Conservation (phyloP, 1,140 invertebrate genomes). For the Gryon sp. region DNA sequence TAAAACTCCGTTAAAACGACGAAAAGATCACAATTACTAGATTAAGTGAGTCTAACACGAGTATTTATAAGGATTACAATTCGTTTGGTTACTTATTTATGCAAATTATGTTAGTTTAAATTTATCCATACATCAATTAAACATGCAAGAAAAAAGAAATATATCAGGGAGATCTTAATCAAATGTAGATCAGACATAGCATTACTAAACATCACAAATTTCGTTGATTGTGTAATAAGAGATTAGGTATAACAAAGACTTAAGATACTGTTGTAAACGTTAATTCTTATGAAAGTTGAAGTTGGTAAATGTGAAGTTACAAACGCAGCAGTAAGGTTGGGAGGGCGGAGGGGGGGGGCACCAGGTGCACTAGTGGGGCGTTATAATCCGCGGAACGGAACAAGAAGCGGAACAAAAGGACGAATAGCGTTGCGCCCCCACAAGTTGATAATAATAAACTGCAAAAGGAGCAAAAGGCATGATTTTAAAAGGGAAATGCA, state of each 20-base stretch:
- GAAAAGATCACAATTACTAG: no score
- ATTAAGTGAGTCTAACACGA: no score
- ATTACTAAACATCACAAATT: no score
- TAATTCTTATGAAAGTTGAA: slow-evolving; percentile 74
- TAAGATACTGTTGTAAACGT: slow-evolving; percentile 53
- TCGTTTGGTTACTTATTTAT: no score
- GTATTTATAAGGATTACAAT: no score
- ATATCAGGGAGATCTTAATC: no score
- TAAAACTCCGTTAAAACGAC: no score
- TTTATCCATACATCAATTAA: no score
- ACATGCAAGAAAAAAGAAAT: no score
- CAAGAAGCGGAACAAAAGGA: slow-evolving; percentile 45
- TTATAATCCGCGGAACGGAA: slow-evolving; percentile 50
- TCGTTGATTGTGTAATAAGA: no score
- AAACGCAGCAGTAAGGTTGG: slow-evolving; percentile 58
- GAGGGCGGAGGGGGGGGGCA: neutral
- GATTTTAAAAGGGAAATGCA: slow-evolving; percentile 80
- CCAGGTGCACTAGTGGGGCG: slow-evolving; percentile 32
- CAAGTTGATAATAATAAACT: slow-evolving; percentile 80
- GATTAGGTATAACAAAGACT: slow-evolving; percentile 44
- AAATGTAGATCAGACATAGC: no score
- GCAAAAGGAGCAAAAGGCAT: slow-evolving; percentile 77
- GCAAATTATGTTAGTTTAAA: no score
- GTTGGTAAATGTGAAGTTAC: slow-evolving; percentile 71
- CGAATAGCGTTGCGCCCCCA: slow-evolving; percentile 42